phyloP scores from a whole-genome alignment of 1,140 invertebrate species.

The Belonocnema kinseyi region DNA sequence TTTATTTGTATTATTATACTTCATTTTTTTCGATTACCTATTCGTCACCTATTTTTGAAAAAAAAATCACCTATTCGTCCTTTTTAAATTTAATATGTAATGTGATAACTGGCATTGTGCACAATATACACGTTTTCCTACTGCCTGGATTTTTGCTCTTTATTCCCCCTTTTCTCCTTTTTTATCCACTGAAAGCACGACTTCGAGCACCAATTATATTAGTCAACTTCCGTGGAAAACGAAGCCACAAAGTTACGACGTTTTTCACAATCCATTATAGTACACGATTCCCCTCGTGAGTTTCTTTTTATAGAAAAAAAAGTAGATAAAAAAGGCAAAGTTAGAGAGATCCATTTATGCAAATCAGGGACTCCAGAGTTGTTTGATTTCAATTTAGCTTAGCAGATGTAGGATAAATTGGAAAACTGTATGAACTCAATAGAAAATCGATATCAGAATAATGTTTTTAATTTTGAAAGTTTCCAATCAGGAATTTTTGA shows the following conservation, averaged over 20 bases:
- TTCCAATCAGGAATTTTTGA: too few species aligned
- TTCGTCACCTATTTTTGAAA: too few species aligned
- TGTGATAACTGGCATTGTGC: background rate
- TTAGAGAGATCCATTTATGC: background rate
- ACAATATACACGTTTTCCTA: conserved; percentile 4
- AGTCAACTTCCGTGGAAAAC: conserved; percentile 37
- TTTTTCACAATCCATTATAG: background rate
- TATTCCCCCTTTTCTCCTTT: background rate
- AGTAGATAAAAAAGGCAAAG: background rate
- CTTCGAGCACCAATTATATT: conserved; percentile 44
- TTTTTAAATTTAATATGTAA: too few species aligned
- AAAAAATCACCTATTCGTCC: too few species aligned
- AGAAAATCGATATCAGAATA: background rate
- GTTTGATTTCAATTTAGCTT: background rate
- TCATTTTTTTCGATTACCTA: too few species aligned
- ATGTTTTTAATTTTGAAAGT: too few species aligned
- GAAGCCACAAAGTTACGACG: background rate
- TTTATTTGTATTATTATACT: too few species aligned
- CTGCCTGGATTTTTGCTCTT: background rate
- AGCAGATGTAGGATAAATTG: background rate
- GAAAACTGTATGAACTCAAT: background rate
- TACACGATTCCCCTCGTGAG: background rate
- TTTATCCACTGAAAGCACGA: background rate
- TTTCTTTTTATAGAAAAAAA: background rate
- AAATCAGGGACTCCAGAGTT: background rate